Percentiles rank a stretch among this genome's conserved stretches.
phyloP scores from a whole-genome alignment of 2,797 vertebrate species.

The Macrochelys suwanniensis region DNA sequence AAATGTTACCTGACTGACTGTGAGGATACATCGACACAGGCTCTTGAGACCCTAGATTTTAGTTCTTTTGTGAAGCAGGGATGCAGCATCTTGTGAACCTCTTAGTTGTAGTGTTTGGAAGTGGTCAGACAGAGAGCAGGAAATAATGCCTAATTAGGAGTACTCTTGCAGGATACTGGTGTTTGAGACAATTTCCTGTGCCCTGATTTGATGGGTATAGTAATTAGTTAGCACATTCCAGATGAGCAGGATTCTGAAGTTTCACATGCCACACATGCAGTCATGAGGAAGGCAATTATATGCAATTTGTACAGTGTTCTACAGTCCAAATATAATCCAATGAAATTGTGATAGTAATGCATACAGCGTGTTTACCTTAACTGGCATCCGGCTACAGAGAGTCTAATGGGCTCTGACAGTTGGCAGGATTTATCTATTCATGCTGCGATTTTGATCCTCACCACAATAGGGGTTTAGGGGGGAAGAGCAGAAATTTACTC shows the following conservation, averaged over 20 bases:
- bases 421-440: conserved; percentile 65
- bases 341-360: conserved; percentile 58
- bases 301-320: conserved; percentile 74
- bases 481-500: conserved; percentile 46
- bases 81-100: conserved; percentile 42
- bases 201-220: conserved; percentile 73
- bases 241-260: conserved; percentile 77
- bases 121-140: conserved; percentile 65
- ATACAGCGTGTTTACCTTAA: conserved; percentile 67
- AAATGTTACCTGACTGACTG: background rate
- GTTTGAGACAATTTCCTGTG: conserved; percentile 74
- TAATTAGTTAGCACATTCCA: conserved; percentile 79
- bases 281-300: conserved; percentile 73
- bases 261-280: conserved; percentile 70
- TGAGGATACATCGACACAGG: background rate
- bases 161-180: conserved; percentile 70
- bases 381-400: conserved; percentile 51
- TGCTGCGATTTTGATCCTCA: conserved; percentile 55
- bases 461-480: background rate
- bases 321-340: conserved; percentile 74
- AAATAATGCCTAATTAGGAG: conserved; percentile 75
- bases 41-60: conserved; percentile 15
- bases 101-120: conserved; percentile 63
- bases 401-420: conserved; percentile 64
- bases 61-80: conserved; percentile 17